Evolutionary conservation across 2,113 vertebrate species (phyloP), one percentile per base, ranked within the genome.

Genomic region (Rhabdomys dilectus): DNA sequence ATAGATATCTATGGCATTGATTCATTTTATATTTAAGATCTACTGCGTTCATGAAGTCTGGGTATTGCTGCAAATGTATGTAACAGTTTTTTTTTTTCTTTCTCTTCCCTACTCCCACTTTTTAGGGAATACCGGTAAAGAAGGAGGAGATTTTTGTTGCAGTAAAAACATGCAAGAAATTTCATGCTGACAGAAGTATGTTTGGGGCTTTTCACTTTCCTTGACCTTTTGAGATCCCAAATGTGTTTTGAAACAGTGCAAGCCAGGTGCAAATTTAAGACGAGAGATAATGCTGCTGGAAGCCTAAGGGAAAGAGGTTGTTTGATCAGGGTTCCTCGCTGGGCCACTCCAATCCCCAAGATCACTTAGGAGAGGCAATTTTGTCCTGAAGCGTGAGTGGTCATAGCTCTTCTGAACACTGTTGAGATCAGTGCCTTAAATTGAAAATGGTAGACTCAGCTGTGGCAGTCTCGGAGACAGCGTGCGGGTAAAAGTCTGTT

Each of bases 131-230:
- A 84, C 99, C 99, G 95, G 99, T 99, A 96, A 98, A 99, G 96
- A 99, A 98, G 86, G 99, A 99, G 89, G 99, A 99, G 95, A 94
- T 99, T 93, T 99, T 99, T 98, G 99, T 99, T 97, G 99, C 99
- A 85, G 99, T 99, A 87, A 99, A 99, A 99, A 99, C 99, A 0
- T 99, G 99, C 97, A 98, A 96, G 98, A 99, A 99, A 98, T 99
- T 99, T 98, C 99, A 99, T 96, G 97, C 96, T 92, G 99, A 99
- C 88, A 98, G 99, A 99, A 99, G 99, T 99, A 99, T 98, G 99
- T 99, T 97, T 58, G 81, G 95, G 29, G n/a, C 93, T 97, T 88
- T 64, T 97, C 2, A 9, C 93, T 94, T 97, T 96, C 89, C 45
- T 26, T 90, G 48, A 89, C 58, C 26, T 91, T 93, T 80, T 8